Conservation (phyloP, 2,797 vertebrate species). For the Phoeniculus purpureus region DNA sequence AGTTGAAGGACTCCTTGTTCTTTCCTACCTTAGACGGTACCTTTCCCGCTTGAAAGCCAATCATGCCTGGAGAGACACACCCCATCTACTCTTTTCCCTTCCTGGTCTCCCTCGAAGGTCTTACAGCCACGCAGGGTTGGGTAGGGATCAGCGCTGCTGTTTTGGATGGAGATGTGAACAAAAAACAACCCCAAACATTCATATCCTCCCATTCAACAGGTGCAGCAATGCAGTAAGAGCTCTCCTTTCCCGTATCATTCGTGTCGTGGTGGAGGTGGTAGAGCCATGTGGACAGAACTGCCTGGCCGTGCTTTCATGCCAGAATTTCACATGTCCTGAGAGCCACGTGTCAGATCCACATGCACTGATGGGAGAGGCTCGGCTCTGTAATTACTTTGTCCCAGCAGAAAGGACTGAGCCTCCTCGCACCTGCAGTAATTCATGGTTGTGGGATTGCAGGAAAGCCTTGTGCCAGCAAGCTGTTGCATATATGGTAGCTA, state of each 20-base stretch:
- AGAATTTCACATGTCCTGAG: background rate
- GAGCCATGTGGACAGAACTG: background rate
- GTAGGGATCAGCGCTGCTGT: background rate
- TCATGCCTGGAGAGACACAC: accelerated
- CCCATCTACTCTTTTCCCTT: background rate
- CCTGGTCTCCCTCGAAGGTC: background rate
- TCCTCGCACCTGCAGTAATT: background rate
- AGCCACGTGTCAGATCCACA: background rate
- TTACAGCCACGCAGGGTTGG: background rate
- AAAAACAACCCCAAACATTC: background rate
- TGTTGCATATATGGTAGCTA: background rate
- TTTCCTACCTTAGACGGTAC: background rate
- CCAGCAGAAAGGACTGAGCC: background rate
- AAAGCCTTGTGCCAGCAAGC: background rate
- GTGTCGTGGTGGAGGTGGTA: background rate
- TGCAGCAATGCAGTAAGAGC: background rate
- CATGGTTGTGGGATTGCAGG: background rate
- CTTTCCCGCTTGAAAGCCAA: accelerated
- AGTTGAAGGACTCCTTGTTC: background rate
- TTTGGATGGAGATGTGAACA: background rate
- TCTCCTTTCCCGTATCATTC: background rate
- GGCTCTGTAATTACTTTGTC: background rate
- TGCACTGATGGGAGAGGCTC: background rate
- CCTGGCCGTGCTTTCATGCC: background rate
- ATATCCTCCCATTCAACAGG: background rate